phyloP scores from a whole-genome alignment of 2,888 invertebrate genomes.

The Scaptomyza parva region DNA sequence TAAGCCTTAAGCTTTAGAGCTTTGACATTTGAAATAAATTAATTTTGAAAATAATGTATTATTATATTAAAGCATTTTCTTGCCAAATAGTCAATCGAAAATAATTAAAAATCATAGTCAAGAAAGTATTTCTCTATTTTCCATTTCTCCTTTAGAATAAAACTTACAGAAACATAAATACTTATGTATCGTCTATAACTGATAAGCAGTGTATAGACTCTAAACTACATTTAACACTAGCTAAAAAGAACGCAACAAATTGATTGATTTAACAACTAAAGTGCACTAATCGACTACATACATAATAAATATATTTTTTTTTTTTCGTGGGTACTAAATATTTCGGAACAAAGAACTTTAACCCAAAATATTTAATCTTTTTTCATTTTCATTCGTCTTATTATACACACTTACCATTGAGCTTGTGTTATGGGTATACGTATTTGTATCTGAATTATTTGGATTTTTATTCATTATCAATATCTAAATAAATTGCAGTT shows the following conservation, averaged over 20 bases:
- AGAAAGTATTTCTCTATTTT: not conserved
- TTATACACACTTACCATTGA: slow-evolving; percentile 58
- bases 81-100: not conserved
- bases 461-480: slow-evolving; percentile 27
- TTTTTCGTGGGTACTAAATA: slow-evolving; percentile 12
- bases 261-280: slow-evolving; percentile 45
- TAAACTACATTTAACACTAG: slow-evolving; percentile 23
- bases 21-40: not conserved
- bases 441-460: slow-evolving; percentile 20
- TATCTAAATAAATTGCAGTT: slow-evolving; percentile 40
- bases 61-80: not conserved
- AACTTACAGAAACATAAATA: not conserved
- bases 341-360: slow-evolving; percentile 11
- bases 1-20: too few species aligned
- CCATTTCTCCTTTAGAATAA: slow-evolving; percentile 13
- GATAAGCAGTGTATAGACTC: slow-evolving; percentile 7
- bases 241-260: slow-evolving; percentile 26
- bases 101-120: too few species aligned
- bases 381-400: slow-evolving; percentile 9
- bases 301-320: slow-evolving; percentile 10
- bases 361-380: slow-evolving; percentile 6
- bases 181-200: slow-evolving; percentile 3
- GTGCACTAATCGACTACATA: slow-evolving; percentile 64
- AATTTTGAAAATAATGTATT: not conserved
- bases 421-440: slow-evolving; percentile 21